These are phyloP conservation scores for Plecotus auritus DNA, from an alignment of 2,113 vertebrate genomes.

Conservation along the genomic window DNA sequence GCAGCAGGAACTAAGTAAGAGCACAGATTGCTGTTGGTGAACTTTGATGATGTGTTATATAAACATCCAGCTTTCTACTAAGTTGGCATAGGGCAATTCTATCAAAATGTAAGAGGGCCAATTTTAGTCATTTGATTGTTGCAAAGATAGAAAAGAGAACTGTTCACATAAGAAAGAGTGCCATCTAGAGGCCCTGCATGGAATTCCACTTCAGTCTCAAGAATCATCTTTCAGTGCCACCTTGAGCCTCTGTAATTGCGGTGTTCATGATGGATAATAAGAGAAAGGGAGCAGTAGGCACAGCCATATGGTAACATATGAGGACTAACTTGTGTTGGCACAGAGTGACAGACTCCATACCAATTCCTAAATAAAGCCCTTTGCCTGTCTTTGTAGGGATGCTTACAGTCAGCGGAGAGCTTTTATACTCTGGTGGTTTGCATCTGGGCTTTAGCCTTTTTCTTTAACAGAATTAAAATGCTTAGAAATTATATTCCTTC, in stretches of 20 bases:
- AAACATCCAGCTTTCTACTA: background rate
- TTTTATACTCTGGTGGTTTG: background rate
- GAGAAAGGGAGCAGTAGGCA: background rate
- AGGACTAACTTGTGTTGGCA: background rate
- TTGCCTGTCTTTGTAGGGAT: background rate
- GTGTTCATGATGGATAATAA: background rate
- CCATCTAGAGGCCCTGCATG: conserved; percentile 62
- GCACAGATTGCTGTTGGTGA: background rate
- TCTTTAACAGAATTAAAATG: background rate
- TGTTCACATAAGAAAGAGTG: conserved; percentile 56
- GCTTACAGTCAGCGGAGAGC: background rate
- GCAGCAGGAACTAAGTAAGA: background rate
- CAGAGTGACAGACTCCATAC: background rate
- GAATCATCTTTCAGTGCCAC: background rate
- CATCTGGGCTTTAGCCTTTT: background rate
- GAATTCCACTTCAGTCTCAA: conserved; percentile 8
- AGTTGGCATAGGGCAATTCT: background rate
- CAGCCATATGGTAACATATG: background rate
- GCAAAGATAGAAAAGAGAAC: background rate
- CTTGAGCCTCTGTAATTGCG: background rate
- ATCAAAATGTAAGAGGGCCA: background rate
- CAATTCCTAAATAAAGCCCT: conserved; percentile 3
- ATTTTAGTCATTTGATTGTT: background rate
- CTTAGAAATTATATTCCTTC: background rate
- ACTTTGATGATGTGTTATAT: background rate